A percentile compares a stretch with the other conserved stretches of the same genome.
Conservation (phyloP, 2,113 vertebrate genomes). For the Oreochromis tanganicae region DNA sequence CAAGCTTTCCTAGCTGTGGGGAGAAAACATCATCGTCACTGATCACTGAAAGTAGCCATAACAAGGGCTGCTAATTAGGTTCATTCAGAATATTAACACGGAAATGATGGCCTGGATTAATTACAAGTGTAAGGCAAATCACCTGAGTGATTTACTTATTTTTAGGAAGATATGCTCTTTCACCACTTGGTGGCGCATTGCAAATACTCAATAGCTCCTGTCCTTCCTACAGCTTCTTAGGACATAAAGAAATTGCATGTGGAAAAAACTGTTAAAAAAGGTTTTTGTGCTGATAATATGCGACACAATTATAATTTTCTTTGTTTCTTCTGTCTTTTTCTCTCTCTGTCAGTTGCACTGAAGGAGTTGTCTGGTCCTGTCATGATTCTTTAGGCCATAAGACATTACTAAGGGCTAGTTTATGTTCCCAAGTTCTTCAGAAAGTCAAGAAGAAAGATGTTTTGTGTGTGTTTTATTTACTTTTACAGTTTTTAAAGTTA, state of each 20-base stretch:
- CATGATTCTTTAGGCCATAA: conserved; percentile 3
- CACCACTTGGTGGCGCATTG: conserved; percentile 50
- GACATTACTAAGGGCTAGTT: neutral
- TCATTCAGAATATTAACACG: neutral
- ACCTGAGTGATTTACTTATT: neutral
- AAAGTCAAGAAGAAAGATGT: neutral
- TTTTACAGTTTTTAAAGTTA: neutral
- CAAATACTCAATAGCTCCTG: neutral
- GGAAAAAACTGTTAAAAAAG: neutral
- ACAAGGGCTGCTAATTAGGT: neutral
- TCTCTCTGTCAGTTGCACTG: neutral
- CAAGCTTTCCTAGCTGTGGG: conserved; percentile 45
- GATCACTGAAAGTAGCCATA: neutral
- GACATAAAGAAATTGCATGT: neutral
- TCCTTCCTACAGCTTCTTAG: neutral
- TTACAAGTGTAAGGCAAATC: neutral
- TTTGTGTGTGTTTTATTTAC: neutral
- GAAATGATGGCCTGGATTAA: neutral
- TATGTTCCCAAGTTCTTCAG: conserved; percentile 42
- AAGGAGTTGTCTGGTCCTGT: neutral
- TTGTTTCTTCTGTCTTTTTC: neutral
- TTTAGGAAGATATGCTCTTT: neutral
- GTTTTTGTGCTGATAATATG: neutral
- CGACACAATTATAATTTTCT: neutral
- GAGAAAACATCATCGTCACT: neutral